Conservation (phyloP, 2,113 vertebrate genomes). For the Callionymus lyra region DNA sequence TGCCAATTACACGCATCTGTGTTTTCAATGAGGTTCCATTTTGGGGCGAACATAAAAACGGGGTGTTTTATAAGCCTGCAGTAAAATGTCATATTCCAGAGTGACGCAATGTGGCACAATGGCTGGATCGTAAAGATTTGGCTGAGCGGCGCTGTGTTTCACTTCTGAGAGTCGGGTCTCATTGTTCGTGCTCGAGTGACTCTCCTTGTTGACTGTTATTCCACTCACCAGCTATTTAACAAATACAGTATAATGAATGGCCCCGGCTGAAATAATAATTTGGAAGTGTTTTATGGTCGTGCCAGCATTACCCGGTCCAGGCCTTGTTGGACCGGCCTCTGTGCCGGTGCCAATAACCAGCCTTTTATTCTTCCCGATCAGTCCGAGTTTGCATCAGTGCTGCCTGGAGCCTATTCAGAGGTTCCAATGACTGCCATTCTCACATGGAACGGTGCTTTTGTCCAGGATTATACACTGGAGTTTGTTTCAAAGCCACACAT, state of each 20-base stretch:
- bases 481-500: constrained; percentile 41
- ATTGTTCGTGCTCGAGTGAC: constrained; percentile 18
- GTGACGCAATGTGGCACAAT: constrained; percentile 45
- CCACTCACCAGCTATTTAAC: constrained; percentile 28
- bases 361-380: constrained; percentile 59
- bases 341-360: constrained; percentile 41
- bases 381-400: constrained; percentile 52
- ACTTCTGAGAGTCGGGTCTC: constrained; percentile 16
- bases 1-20: constrained; percentile 59
- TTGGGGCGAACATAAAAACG: constrained; percentile 52
- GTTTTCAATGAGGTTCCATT: constrained; percentile 51
- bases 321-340: constrained; percentile 50
- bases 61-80: constrained; percentile 41
- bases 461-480: constrained; percentile 31
- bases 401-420: constrained; percentile 57
- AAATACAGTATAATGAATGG: constrained; percentile 32
- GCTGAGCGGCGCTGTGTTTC: constrained; percentile 21
- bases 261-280: constrained; percentile 37
- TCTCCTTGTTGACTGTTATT: constrained; percentile 4
- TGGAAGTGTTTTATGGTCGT: constrained; percentile 28
- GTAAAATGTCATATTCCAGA: constrained; percentile 54
- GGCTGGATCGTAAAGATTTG: constrained; percentile 41
- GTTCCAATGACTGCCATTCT: constrained; percentile 52
- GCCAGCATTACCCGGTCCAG: constrained; percentile 38
- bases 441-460: constrained; percentile 53